A percentile compares a stretch with the other conserved stretches of the same genome.
Evolutionary conservation across 2,888 invertebrate genomes (phyloP).

Genomic region (Boloria euphrosyne): DNA sequence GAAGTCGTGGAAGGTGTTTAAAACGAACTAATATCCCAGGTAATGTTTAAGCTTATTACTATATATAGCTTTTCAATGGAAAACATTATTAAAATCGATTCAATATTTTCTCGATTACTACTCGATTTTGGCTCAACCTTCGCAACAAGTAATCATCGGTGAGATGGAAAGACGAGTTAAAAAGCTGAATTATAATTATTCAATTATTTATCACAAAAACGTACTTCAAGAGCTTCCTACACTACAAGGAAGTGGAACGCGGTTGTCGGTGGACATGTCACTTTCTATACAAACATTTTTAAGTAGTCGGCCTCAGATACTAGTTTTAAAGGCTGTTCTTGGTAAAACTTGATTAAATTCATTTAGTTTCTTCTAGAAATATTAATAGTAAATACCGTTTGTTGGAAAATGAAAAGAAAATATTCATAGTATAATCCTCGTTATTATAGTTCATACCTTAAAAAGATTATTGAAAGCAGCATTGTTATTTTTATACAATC

Average conservation of each 20-base stretch:
- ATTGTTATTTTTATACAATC: no score
- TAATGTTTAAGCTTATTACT: no score
- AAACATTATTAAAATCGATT: neutral
- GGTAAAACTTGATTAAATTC: constrained; percentile 6
- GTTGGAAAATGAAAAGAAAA: no score
- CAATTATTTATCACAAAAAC: constrained; percentile 1
- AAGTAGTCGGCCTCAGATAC: constrained; percentile 30
- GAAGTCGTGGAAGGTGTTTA: no score
- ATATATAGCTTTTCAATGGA: neutral
- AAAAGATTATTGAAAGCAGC: no score
- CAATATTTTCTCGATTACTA: neutral
- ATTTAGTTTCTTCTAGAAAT: constrained; percentile 8
- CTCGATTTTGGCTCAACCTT: no score
- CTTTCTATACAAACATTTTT: constrained; percentile 30
- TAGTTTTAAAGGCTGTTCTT: constrained; percentile 27
- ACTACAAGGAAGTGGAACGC: constrained; percentile 12
- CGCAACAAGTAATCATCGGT: no score
- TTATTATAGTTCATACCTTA: no score
- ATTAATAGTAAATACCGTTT: no score
- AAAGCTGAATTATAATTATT: neutral
- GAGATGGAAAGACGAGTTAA: no score
- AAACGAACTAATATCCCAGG: no score
- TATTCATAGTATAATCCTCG: no score
- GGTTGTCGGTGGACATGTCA: constrained; percentile 16
- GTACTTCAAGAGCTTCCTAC: constrained; percentile 13